Evolutionary conservation across 2,797 vertebrate species (phyloP), one percentile per base, ranked within the genome.

Genomic region (Picus viridis): DNA sequence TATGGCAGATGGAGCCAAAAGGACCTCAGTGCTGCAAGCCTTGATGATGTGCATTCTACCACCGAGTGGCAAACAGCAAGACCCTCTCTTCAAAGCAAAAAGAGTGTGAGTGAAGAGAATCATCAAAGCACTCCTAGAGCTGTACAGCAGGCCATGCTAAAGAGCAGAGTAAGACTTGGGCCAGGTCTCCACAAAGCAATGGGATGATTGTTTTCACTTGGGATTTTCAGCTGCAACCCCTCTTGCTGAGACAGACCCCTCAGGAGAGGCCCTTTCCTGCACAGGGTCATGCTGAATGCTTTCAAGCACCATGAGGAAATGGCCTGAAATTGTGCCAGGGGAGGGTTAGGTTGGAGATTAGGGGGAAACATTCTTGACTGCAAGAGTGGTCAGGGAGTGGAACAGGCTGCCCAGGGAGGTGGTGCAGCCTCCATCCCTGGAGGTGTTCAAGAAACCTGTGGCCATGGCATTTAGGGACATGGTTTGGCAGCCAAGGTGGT

Each of bases 121-220:
- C 30, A 90, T 93, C 75, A 85, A 95, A 92, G 72, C 89, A 68
- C 75, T 93, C 62, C 41, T 85, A 74, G 58, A 77, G 34, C 23
- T 41, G 47, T 88, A 64, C 4, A 82, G 30, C 45, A 93, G 58
- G 56, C 75, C 56, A 69, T 22, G 8, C 16, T 74, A 68, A 85
- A 41, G 72, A 87, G 24, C 34, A 83, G 54, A 87, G 17, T 27
- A 82, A 69, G 72, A 62, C 17, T 74, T 74, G 20, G 62, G 47
- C 49, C 58, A 93, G 61, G 74, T 77, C 58, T 87, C 90, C 65
- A 65, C 5, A 62, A 90, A 83, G 45, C 54, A 92, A 71, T 83
- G 68, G 90, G 30, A 62, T 43, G 26, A 0, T 0, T 72, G 41
- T 83, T 95, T 87, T 88, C 68, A 70, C 39, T 69, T 26, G 61